A percentile compares a stretch with the other conserved stretches of the same genome.
phyloP scores from a whole-genome alignment of 2,888 invertebrate species.

The Polymixis lichenea region DNA sequence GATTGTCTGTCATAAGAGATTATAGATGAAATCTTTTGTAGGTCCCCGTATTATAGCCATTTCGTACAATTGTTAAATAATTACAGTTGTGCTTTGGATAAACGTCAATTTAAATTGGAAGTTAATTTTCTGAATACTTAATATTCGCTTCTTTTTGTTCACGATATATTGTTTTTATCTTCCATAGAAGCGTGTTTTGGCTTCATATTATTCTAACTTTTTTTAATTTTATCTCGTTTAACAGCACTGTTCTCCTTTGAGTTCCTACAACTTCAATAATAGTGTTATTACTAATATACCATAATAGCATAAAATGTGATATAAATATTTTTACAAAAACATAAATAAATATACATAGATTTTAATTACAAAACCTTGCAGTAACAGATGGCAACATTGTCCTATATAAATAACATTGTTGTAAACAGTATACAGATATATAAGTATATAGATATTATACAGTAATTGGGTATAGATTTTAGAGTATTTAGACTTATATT shows the following conservation, averaged over 20 bases:
- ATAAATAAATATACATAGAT: not conserved
- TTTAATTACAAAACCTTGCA: not conserved
- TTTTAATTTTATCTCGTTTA: not conserved
- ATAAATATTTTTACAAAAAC: not conserved
- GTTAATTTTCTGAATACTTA: not conserved
- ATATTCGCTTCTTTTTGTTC: not conserved
- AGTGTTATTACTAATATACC: not conserved
- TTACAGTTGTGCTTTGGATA: not conserved
- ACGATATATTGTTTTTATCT: not conserved
- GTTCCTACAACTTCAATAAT: not conserved
- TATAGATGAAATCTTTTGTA: not conserved
- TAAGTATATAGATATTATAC: not conserved
- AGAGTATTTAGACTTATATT: not conserved
- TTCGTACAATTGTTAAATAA: not conserved
- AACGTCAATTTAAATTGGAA: not conserved
- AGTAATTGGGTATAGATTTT: not conserved
- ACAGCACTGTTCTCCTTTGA: not conserved
- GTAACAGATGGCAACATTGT: not conserved
- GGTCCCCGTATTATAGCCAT: not conserved
- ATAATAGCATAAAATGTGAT: constrained; percentile 6
- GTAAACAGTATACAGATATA: not conserved
- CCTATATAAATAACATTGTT: not conserved
- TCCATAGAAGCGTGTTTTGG: not conserved
- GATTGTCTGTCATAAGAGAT: not conserved
- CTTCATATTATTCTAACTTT: not conserved